These are phyloP conservation scores for Engraulis encrasicolus DNA, from an alignment of 2,113 vertebrate genomes.

Conservation along the genomic window DNA sequence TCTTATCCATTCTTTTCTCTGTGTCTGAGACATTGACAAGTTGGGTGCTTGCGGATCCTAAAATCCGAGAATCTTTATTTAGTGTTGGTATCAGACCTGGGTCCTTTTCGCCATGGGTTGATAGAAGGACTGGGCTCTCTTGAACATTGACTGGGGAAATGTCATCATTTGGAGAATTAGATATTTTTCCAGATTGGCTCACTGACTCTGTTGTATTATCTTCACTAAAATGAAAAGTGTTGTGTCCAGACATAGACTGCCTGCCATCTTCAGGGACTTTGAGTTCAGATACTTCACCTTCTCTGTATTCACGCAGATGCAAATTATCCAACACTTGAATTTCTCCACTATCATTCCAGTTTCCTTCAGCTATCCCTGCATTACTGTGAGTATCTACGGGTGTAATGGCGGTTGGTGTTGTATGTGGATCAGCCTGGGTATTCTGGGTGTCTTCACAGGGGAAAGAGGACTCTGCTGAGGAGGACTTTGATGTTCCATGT, in stretches of 20 bases:
- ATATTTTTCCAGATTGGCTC: background rate
- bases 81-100: background rate
- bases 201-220: background rate
- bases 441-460: background rate
- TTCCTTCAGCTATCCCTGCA: background rate
- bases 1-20: background rate
- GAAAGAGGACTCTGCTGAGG: background rate
- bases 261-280: background rate
- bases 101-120: background rate
- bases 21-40: background rate
- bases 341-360: background rate
- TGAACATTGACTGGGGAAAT: background rate
- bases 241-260: background rate
- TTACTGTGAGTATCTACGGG: background rate
- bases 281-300: background rate
- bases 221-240: background rate
- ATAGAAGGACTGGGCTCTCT: background rate
- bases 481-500: background rate
- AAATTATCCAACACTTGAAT: background rate
- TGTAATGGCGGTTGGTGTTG: background rate
- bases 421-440: background rate
- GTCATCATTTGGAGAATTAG: background rate
- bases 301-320: background rate
- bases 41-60: background rate
- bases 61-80: background rate